Conservation (phyloP, 1,140 invertebrate species). For the Metopolophium dirhodum region DNA sequence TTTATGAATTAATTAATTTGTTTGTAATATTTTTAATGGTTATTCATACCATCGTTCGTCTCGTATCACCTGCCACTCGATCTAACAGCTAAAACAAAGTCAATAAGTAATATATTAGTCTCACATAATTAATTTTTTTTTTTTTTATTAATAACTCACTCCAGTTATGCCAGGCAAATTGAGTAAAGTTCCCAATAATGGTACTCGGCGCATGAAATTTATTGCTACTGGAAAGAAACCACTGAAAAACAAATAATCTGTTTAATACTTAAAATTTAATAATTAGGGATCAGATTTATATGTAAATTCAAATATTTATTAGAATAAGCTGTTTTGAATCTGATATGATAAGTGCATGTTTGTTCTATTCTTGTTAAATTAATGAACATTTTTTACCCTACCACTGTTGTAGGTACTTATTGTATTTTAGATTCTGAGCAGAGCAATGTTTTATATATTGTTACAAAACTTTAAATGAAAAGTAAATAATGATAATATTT, state of each 20-base stretch:
- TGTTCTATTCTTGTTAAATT: too few species aligned
- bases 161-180: constrained; percentile 76
- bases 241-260: constrained; percentile 66
- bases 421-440: too few species aligned
- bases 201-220: constrained; percentile 83
- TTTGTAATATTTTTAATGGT: background rate
- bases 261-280: constrained; percentile 4
- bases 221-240: constrained; percentile 89
- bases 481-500: too few species aligned
- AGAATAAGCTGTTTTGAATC: too few species aligned
- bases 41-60: constrained; percentile 70
- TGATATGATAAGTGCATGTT: too few species aligned
- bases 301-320: too few species aligned
- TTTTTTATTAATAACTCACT: constrained; percentile 62
- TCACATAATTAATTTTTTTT: background rate
- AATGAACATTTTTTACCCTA: too few species aligned
- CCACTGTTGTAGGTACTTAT: too few species aligned
- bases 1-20: background rate
- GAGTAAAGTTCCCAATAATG: constrained; percentile 75
- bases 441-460: too few species aligned
- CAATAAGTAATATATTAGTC: background rate
- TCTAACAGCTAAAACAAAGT: constrained; percentile 66
- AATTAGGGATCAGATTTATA: too few species aligned
- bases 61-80: constrained; percentile 69
- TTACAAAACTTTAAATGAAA: too few species aligned